phyloP scores from a whole-genome alignment of 1,140 invertebrate species.

The Agrypnia vestita region DNA sequence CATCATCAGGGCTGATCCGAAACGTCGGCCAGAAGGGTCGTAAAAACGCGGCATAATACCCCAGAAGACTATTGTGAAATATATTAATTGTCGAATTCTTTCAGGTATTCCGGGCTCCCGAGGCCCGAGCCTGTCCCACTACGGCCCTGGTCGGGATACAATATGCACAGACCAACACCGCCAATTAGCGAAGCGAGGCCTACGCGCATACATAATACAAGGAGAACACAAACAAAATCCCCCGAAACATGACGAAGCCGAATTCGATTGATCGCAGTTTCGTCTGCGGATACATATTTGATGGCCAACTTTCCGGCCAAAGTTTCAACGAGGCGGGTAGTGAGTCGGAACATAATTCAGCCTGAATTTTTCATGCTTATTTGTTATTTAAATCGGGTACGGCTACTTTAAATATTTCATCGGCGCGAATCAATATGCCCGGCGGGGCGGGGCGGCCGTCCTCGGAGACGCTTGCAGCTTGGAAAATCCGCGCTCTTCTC shows the following conservation, averaged over 20 bases:
- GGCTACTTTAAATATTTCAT: conserved; percentile 35
- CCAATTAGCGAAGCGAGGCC: conserved; percentile 6
- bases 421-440: conserved; percentile 16
- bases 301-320: conserved; percentile 38
- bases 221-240: conserved; percentile 3
- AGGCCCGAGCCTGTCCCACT: no score
- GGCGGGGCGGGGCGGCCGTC: neutral
- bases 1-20: no score
- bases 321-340: conserved; percentile 18
- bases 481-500: neutral
- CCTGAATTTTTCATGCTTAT: conserved; percentile 33
- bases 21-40: no score
- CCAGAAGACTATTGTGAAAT: no score
- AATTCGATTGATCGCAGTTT: conserved; percentile 7
- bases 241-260: neutral
- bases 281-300: conserved; percentile 32
- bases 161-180: no score
- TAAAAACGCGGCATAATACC: no score
- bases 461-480: neutral
- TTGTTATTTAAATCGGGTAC: conserved; percentile 39
- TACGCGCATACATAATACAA: neutral
- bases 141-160: no score
- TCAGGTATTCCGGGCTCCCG: no score
- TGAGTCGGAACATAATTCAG: conserved; percentile 35
- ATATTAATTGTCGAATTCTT: no score